Percentiles rank a stretch among this genome's conserved stretches.
Evolutionary conservation across 2,113 vertebrate genomes (phyloP).

Genomic region (Silurus meridionalis): DNA sequence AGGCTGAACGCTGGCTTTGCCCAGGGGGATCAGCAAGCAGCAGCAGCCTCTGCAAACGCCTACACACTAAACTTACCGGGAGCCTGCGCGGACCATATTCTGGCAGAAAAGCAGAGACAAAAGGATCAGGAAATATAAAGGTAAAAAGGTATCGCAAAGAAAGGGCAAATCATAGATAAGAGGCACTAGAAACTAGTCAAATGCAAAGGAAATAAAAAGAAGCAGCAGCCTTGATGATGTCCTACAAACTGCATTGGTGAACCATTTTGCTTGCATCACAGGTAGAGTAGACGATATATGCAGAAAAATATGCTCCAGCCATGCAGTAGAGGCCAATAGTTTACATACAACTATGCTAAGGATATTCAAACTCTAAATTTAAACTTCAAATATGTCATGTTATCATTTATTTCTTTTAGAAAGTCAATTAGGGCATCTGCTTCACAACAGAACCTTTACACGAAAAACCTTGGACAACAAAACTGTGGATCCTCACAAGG

Average conservation of each 20-base stretch:
- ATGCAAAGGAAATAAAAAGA: neutral
- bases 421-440: neutral
- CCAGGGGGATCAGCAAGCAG: constrained; percentile 90
- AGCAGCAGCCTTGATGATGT: constrained; percentile 18
- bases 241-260: neutral
- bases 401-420: neutral
- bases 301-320: neutral
- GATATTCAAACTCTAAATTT: neutral
- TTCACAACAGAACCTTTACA: no score
- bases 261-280: constrained; percentile 4
- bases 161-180: constrained; percentile 47
- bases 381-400: neutral
- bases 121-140: constrained; percentile 59
- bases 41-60: constrained; percentile 92
- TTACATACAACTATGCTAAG: neutral
- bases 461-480: neutral
- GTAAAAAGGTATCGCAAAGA: constrained; percentile 46
- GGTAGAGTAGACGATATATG: neutral
- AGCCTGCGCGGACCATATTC: constrained; percentile 87
- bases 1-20: constrained; percentile 76
- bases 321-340: neutral
- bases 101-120: constrained; percentile 72
- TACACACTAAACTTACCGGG: constrained; percentile 96
- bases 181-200: constrained; percentile 10
- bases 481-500: neutral